Evolutionary conservation across 2,888 invertebrate species (phyloP), one percentile per base, ranked within the genome.

Genomic region (Harmothoe impar): DNA sequence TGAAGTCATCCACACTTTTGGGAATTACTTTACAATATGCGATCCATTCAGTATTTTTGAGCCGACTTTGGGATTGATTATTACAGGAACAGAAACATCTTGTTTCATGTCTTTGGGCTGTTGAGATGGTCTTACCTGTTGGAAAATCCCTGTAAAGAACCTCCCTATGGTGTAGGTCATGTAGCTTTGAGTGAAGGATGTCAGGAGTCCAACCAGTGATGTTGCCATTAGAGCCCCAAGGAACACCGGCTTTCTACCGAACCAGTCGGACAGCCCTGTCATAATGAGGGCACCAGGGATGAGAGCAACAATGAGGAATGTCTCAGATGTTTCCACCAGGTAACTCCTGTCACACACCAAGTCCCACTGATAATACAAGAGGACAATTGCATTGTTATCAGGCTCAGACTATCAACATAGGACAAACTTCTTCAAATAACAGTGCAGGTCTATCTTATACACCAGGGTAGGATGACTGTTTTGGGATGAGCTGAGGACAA

Each of bases 81-180:
- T n/a, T n/a, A n/a, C n/a, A n/a, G n/a, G n/a, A n/a, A n/a, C n/a
- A n/a, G n/a, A n/a, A n/a, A n/a, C n/a, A n/a, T n/a, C n/a, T n/a
- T n/a, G n/a, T n/a, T n/a, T n/a, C n/a, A n/a, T n/a, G n/a, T n/a
- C n/a, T n/a, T n/a, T n/a, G n/a, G n/a, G n/a, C n/a, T n/a, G n/a
- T n/a, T n/a, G n/a, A n/a, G n/a, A n/a, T n/a, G n/a, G n/a, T 51
- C 91, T 52, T 62, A 91, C 92, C 91, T 92, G 92, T 43, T 92
- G 92, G 51, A 91, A 89, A 33, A 90, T 43, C 35, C 92, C 92
- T 15, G 62, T 86, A 3, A 92, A 33, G 43, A 92, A 91, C 15
- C 92, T 52, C 77, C 91, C 90, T 25, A 91, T 51, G 23, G 43
- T 29, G 84, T 91, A 92, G 15, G 85, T 23, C 29, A 52, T 29